Evolutionary conservation across 2,888 invertebrate genomes (phyloP).

Genomic region (Germaria angustata): DNA sequence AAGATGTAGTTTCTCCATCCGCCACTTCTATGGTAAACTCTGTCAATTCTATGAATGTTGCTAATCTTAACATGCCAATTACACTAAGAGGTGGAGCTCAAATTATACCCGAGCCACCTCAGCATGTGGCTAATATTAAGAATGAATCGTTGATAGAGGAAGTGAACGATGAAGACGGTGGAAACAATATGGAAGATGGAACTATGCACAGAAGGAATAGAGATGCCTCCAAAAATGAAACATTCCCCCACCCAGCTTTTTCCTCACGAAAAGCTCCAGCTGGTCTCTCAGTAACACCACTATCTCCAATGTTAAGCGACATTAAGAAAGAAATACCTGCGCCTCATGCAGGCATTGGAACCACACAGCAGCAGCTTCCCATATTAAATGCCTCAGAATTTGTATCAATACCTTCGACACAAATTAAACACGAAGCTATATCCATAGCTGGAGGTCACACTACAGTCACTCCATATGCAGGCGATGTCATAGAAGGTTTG

Average conservation of each 20-base stretch:
- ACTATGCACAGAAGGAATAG: conserved; percentile 42
- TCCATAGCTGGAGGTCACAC: conserved; percentile 66
- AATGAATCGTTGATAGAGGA: conserved; percentile 73
- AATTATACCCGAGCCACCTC: conserved; percentile 76
- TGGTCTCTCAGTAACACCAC: conserved; percentile 73
- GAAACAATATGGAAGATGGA: conserved; percentile 66
- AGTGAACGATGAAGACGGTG: conserved; percentile 70
- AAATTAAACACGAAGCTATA: conserved; percentile 77
- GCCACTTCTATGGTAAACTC: conserved; percentile 61
- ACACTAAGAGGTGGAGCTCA: conserved; percentile 76
- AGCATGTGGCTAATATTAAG: conserved; percentile 73
- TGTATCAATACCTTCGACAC: conserved; percentile 74
- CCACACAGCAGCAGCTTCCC: conserved; percentile 66
- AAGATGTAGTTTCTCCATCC: conserved; percentile 73
- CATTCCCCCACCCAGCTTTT: conserved; percentile 69
- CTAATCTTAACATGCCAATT: conserved; percentile 74
- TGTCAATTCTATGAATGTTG: conserved; percentile 71
- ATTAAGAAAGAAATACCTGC: conserved; percentile 76
- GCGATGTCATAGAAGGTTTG: conserved; percentile 68
- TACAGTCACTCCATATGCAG: conserved; percentile 64
- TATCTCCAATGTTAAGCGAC: conserved; percentile 71
- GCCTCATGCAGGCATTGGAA: conserved; percentile 61
- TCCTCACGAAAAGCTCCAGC: conserved; percentile 68
- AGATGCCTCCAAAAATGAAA: conserved; percentile 60
- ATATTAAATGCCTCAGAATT: conserved; percentile 69